phyloP scores from a whole-genome alignment of 2,797 vertebrate species.

The Rhabdophis nuchalis region DNA sequence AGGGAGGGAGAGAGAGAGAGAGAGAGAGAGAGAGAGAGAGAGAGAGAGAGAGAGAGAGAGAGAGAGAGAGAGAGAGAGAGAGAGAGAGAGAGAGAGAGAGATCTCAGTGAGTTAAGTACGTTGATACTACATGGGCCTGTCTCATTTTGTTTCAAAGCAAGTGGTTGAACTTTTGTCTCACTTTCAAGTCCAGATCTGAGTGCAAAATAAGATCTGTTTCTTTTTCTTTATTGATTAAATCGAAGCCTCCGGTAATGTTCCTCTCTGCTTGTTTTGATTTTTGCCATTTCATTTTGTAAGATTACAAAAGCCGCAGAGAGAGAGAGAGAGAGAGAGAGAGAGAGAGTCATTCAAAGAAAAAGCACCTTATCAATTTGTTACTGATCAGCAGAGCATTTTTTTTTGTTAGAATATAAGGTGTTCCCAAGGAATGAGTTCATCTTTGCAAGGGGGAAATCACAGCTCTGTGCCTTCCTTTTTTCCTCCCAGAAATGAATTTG shows the following conservation, averaged over 20 bases:
- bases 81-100: background rate
- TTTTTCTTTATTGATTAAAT: background rate
- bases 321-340: too few relatives aligned
- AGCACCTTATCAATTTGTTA: slow-evolving; percentile 13
- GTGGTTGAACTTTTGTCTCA: background rate
- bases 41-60: background rate
- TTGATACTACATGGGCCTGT: background rate
- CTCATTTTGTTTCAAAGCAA: background rate
- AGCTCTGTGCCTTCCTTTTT: background rate
- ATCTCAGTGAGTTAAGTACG: background rate
- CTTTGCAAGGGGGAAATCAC: background rate
- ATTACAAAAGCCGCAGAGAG: background rate
- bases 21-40: background rate
- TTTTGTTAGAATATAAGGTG: background rate
- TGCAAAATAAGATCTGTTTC: background rate
- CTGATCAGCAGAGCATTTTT: background rate
- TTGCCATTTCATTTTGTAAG: background rate
- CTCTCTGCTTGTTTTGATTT: background rate
- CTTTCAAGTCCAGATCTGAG: background rate
- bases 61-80: background rate
- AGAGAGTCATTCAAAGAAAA: background rate
- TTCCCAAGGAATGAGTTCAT: slow-evolving; percentile 3
- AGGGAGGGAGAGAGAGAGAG: too few relatives aligned
- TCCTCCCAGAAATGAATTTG: background rate
- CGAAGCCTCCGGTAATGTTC: background rate